Base-by-base conservation (phyloP, 1,140 invertebrate species). In the Drosophila azteca region DNA sequence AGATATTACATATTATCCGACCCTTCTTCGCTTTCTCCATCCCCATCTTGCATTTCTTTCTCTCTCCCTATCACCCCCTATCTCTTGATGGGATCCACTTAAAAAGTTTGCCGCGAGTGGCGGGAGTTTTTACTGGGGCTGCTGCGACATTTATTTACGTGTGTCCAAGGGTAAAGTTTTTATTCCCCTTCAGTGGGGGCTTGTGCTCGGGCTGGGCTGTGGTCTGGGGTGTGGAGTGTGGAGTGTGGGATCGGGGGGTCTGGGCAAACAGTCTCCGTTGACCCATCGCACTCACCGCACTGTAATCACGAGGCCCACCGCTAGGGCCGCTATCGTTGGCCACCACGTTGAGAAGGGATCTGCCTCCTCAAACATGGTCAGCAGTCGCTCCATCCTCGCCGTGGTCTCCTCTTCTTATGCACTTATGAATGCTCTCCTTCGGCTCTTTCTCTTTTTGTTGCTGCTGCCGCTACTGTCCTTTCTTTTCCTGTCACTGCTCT, bases 341-440 rank as follows among this genome's bases (percentile, higher is more conserved):
- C 91, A 92, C 91, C 91, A 92, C 20, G 88, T 89, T 52, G 84
- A 66, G 59, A 92, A 92, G 71, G 91, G 91, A 90, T 92, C 91
- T 46, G 90, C 91, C 62, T 90, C 50, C 60, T 91, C 88, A 46
- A 91, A 85, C 51, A 89, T 73, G 78, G 74, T 87, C 78, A 87
- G 49, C 75, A 87, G 74, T 22, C 82, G 83, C 26, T 87, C 83
- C 82, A 87, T 85, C 7, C 22, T 43, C 3, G 62, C 6, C 5
- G 9, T 24, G 41, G 7, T 48, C 9, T 8, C 15, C 17, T 1
- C 17, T 5, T 24, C 13, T 22, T 53, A n/a, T 15, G 9, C 41
- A 7, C 50, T 45, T 20, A 17, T 24, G 41, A 11, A 35, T 54
- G 22, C 61, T 55, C 63, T 11, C 35, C 11, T 39, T 39, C 11